phyloP scores from a whole-genome alignment of 2,797 vertebrate genomes.

The Thamnophis elegans region DNA sequence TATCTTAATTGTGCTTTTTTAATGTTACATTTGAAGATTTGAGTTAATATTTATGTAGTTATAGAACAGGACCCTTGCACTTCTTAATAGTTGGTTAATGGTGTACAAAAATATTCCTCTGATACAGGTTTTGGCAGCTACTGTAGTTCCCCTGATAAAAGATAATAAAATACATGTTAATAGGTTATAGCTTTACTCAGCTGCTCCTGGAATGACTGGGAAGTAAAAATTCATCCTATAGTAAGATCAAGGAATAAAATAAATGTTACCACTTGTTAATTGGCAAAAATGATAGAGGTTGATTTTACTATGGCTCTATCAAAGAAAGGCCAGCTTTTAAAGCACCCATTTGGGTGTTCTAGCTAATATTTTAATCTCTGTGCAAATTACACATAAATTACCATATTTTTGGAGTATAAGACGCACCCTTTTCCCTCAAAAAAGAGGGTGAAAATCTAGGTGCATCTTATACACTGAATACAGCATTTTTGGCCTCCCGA shows the following conservation, averaged over 20 bases:
- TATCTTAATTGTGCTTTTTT: not conserved
- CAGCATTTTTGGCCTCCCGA: too few relatives aligned
- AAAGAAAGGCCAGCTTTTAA: not conserved
- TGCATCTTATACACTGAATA: too few relatives aligned
- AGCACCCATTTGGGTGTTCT: not conserved
- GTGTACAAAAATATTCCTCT: not conserved
- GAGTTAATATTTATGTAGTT: not conserved
- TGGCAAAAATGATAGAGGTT: not conserved
- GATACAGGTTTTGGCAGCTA: not conserved
- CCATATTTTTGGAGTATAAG: not conserved
- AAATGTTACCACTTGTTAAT: not conserved
- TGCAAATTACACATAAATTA: not conserved
- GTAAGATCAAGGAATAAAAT: not conserved
- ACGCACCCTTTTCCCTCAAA: too few relatives aligned
- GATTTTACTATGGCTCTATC: not conserved
- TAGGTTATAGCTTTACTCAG: not conserved
- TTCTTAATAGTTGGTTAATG: not conserved
- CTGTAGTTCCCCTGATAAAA: not conserved
- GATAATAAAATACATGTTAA: not conserved
- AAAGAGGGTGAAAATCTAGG: too few relatives aligned
- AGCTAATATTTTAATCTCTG: not conserved
- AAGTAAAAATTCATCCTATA: not conserved
- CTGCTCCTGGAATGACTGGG: not conserved
- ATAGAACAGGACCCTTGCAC: not conserved
- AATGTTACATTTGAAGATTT: not conserved